A percentile compares a stretch with the other conserved stretches of the same genome.
Conservation (phyloP, 2,797 vertebrate species). For the Arremon brunneinucha region DNA sequence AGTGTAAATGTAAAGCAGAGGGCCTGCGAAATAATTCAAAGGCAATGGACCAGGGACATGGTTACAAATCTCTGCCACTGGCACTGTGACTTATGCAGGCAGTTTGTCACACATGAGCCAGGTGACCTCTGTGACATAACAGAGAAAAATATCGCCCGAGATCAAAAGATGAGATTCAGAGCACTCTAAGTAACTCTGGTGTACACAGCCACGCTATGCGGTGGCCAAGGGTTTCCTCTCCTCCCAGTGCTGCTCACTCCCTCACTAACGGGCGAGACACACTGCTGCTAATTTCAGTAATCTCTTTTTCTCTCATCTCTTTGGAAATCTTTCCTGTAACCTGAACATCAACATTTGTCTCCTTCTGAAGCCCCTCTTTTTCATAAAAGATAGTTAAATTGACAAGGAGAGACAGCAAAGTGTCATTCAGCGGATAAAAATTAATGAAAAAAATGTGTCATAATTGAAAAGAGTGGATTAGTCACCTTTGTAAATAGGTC, state of each 20-base stretch:
- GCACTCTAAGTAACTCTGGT: constrained; percentile 58
- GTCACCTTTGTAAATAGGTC: background rate
- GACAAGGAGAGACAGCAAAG: background rate
- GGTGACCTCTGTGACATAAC: constrained; percentile 87
- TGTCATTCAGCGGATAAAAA: background rate
- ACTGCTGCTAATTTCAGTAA: background rate
- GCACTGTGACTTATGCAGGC: constrained; percentile 85
- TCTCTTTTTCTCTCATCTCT: background rate
- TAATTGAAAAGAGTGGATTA: background rate
- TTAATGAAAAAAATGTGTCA: background rate
- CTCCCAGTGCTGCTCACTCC: background rate
- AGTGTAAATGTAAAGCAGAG: constrained; percentile 82
- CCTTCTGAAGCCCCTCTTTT: background rate
- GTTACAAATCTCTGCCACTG: constrained; percentile 96
- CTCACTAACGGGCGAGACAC: fast-evolving
- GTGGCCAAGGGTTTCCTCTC: background rate
- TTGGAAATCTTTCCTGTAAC: background rate
- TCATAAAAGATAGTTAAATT: background rate
- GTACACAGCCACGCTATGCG: background rate
- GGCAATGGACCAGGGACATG: constrained; percentile 93
- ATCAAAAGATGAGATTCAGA: constrained; percentile 76
- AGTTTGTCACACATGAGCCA: constrained; percentile 90
- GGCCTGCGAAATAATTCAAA: constrained; percentile 95
- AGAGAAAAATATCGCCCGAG: constrained; percentile 76
- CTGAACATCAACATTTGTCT: background rate